Conservation (phyloP, 2,113 vertebrate species). For the Smithornis capensis region DNA sequence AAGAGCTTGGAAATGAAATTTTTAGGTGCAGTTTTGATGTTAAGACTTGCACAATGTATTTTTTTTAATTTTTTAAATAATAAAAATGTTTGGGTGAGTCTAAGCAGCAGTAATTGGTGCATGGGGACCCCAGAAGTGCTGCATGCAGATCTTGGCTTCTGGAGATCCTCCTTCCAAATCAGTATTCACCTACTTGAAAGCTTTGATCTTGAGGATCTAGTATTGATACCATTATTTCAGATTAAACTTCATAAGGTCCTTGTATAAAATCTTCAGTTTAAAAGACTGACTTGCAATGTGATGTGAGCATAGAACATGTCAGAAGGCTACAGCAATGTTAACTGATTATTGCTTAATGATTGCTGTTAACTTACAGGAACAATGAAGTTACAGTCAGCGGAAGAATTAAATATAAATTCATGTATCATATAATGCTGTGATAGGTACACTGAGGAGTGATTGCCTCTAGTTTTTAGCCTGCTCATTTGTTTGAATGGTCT, state of each 20-base stretch:
- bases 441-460: background rate
- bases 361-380: background rate
- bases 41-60: background rate
- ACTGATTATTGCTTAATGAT: background rate
- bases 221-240: background rate
- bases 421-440: background rate
- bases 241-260: background rate
- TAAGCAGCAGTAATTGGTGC: background rate
- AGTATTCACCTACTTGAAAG: background rate
- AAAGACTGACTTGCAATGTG: background rate
- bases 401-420: background rate
- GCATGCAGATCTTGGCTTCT: background rate
- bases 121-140: background rate
- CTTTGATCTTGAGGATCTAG: background rate
- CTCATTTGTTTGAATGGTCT: background rate
- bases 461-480: background rate
- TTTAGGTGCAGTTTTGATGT: background rate
- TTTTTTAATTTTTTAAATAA: background rate
- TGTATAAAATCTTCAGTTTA: background rate
- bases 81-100: background rate
- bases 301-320: background rate
- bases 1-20: background rate
- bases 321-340: background rate
- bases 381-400: background rate
- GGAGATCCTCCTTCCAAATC: background rate